Evolutionary conservation across 2,113 vertebrate species (phyloP), one percentile per base, ranked within the genome.

Genomic region (Leiothrix lutea): DNA sequence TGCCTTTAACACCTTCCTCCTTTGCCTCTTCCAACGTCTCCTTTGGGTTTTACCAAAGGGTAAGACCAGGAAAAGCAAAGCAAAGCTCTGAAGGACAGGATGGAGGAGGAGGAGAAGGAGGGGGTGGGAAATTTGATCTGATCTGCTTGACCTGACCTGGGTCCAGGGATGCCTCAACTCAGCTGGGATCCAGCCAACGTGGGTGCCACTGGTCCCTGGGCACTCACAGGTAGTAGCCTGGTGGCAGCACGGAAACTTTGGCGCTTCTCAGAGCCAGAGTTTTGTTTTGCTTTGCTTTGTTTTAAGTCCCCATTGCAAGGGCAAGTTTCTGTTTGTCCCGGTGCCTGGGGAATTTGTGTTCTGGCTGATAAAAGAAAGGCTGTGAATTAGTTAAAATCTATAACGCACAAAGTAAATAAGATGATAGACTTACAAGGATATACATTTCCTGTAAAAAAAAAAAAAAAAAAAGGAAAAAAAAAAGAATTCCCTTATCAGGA

Each of bases 401-500:
- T 97, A 98, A 97, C 40, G 9, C 83, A 15, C 94, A 98, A 97
- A 97, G 97, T 97, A 98, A 98, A 98, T 97, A 98, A 98, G 95
- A 97, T 95, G 98, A 97, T 97, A 98, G 98, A 96, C 97, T 97
- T 97, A 97, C 97, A 98, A 97, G 98, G 98, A 98, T 98, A 98
- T 98, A 98, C 95, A 95, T 98, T 98, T 98, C 98, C 98, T 98
- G 97, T 95, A 19, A 96, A 96, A 61, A 73, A 82, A 71, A 72
- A 72, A 75, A 80, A 87, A 11, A 84, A 44, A 45, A 36, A 2
- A 51, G 50, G n/a, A 81, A 44, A 73, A 54, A 7, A 88, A 47
- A 82, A 44, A 74, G 72, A 98, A 97, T 98, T 98, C 98, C 97
- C 98, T 99, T 99, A 99, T 99, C 98, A 98, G 99, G 98, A 98